Base-by-base conservation (phyloP, 1,140 invertebrate genomes). In the Potamilus streckersoni region DNA sequence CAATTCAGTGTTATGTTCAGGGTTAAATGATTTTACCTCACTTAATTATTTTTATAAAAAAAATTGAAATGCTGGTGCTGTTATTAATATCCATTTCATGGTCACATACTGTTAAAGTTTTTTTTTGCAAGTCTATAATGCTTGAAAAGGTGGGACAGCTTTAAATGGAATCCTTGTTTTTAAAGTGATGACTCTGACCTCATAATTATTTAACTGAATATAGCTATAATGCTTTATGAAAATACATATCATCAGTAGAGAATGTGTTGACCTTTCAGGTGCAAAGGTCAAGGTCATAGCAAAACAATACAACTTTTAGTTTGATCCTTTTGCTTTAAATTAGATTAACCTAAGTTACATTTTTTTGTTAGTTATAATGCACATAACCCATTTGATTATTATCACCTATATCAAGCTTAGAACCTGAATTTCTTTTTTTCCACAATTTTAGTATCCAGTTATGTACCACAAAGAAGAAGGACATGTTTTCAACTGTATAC, bases 401-500 rank as follows among this genome's bases (percentile, higher is more conserved):
- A 23, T 31, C 13, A 31, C 49, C 55, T 15, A 15, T 13, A 31
- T 68, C n/a, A 31, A 31, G 27, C 49, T 31, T 12, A n/a, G 12
- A 55, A 19, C 13, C 16, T 4, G 13, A 20, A n/a, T 20, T n/a
- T 16, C 19, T 31, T 14, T 61, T 61, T 57, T 76, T 59, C 63
- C 71, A 76, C 66, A 13, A 17, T 83, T 91, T 62, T 69, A 85
- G 71, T 91, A 91, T 74, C 91, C 91, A 49, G 86, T 82, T 3
- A 89, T 91, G 89, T 91, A 91, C 80, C 75, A 77, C 58, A 13
- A 27, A 20, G 69, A 88, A 85, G 71, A 73, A 78, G 60, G 83
- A 82, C 59, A 90, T 57, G 79, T 81, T 13, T 91, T 91, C 83
- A 91, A 91, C 83, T 91, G 91, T 75, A 86, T 89, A 65, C 87